Evolutionary conservation across 2,888 invertebrate genomes (phyloP), one percentile per base, ranked within the genome.

Genomic region (Mythimna vitellina): DNA sequence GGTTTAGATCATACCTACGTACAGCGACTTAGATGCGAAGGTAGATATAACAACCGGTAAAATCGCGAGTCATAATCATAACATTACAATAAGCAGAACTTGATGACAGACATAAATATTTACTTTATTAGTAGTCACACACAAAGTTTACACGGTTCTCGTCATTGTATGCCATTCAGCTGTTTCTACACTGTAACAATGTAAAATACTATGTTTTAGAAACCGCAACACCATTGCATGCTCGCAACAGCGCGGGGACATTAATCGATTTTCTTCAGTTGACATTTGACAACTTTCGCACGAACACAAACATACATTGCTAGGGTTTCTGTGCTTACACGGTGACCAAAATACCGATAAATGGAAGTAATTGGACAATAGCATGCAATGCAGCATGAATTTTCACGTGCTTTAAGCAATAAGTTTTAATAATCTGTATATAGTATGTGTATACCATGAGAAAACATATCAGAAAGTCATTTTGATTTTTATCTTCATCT

Each of bases 251-350:
- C n/a, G 9, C 76, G 17, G 7, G 66, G 20, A 25, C 61, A n/a
- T 22, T 68, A 80, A 79, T 80, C 67, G 57, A 80, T 80, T 71
- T 51, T 49, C 12, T 69, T 51, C 67, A 71, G 67, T 62, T 76
- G 78, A 80, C 81, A 79, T 79, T 76, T 80, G n/a, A 32, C 29
- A n/a, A 66, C 76, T 80, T 72, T 79, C 81, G 65, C 61, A 35
- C 54, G n/a, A 60, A 70, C 32, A 54, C 12, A 63, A 57, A 76
- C 71, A 65, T 25, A 64, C 38, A 76, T 76, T 68, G 51, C 49
- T 71, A 76, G 32, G 58, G 66, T 54, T 57, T 64, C 32, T 68
- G 58, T 35, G 35, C n/a, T 65, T 46, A 57, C 38, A 54, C 54
- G 38, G 78, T 72, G 46, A 65, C 53, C 56, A 69, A 53, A 67